Conservation (phyloP, 2,797 vertebrate species). For the Cichlasoma orientale region DNA sequence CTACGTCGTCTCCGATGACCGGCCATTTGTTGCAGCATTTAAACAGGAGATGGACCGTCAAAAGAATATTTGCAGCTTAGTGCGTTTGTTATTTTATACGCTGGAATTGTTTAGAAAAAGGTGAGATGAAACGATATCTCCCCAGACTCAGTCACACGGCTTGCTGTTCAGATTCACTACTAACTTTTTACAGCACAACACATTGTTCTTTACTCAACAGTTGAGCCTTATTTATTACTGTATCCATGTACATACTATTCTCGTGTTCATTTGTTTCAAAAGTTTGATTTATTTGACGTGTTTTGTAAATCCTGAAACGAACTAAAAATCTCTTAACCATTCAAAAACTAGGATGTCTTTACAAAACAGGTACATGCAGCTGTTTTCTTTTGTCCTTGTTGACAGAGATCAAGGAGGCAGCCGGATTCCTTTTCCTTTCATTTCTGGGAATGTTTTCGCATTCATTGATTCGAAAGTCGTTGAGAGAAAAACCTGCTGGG, state of each 20-base stretch:
- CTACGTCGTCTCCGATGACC: conserved; percentile 22
- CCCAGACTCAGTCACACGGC: conserved; percentile 1
- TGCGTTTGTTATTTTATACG: conserved; percentile 27
- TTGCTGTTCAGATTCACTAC: conserved; percentile 27
- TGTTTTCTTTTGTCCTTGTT: conserved; percentile 50
- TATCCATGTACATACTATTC: conserved; percentile 69
- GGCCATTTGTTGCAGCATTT: conserved; percentile 33
- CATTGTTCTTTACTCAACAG: conserved; percentile 27
- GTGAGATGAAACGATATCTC: conserved; percentile 14
- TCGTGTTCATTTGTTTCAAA: conserved; percentile 49
- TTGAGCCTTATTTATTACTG: conserved; percentile 59
- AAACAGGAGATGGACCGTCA: conserved; percentile 18
- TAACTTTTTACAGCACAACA: conserved; percentile 40
- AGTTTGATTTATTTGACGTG: conserved; percentile 52
- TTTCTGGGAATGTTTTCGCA: conserved; percentile 42
- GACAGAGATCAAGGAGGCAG: conserved; percentile 50
- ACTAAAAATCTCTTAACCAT: conserved; percentile 75
- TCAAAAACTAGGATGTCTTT: conserved; percentile 76
- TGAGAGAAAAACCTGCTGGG: conserved; percentile 44
- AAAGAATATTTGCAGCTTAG: conserved; percentile 29
- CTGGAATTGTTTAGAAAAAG: conserved; percentile 27
- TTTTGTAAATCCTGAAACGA: conserved; percentile 64
- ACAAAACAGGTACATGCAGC: conserved; percentile 66
- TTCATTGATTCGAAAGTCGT: conserved; percentile 19
- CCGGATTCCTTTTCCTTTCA: conserved; percentile 57